Conservation (phyloP, 2,797 vertebrate genomes). For the Pseudochirops cupreus region DNA sequence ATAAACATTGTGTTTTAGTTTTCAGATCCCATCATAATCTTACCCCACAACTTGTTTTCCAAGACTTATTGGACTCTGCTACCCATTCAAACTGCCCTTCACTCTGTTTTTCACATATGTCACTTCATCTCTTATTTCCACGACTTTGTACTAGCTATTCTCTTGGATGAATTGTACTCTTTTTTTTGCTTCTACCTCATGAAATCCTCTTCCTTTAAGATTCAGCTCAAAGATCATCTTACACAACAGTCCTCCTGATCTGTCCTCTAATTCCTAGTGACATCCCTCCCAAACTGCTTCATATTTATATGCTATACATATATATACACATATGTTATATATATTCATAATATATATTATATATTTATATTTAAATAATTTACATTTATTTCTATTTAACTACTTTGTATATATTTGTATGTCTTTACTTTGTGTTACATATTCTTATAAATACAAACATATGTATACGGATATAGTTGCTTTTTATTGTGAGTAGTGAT, state of each 20-base stretch:
- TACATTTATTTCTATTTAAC: not conserved
- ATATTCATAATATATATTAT: too few relatives aligned
- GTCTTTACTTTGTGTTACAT: not conserved
- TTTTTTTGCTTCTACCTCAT: not conserved
- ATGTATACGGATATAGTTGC: not conserved
- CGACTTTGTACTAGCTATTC: not conserved
- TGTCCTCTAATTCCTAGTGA: not conserved
- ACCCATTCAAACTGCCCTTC: not conserved
- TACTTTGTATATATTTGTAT: not conserved
- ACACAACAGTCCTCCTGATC: not conserved
- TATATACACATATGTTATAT: too few relatives aligned
- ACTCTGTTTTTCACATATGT: not conserved
- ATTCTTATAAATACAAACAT: not conserved
- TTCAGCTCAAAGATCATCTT: not conserved
- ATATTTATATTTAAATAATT: too few relatives aligned
- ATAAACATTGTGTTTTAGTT: not conserved
- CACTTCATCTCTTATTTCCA: not conserved
- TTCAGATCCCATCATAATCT: not conserved
- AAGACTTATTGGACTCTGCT: not conserved
- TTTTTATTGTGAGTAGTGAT: not conserved
- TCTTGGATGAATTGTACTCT: not conserved
- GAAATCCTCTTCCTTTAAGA: not conserved
- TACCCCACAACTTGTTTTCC: not conserved
- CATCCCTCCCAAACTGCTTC: not conserved
- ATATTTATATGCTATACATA: too few relatives aligned